Base-by-base conservation (phyloP, 2,113 vertebrate genomes). In the Ptyas mucosa region DNA sequence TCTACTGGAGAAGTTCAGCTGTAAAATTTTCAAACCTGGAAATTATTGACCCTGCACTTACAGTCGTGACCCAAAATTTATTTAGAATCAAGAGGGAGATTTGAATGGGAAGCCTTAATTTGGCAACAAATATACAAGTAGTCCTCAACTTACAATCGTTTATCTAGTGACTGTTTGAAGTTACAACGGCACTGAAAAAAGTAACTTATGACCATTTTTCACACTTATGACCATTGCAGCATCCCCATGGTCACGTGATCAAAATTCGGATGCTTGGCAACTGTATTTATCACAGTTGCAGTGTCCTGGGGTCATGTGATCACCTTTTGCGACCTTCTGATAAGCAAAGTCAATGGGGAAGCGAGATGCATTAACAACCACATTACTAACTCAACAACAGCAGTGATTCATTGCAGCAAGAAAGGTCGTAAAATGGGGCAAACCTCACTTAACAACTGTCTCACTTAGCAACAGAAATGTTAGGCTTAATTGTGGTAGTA, bases 1-100 rank as follows among this genome's bases (percentile, higher is more conserved):
- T 94, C 54, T 51, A 92, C 39, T 90, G 55, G 1, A 91, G 26
- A 85, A 95, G 57, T 43, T 91, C 85, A 91, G 0, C 75, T 96
- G 93, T 94, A 94, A 96, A 95, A 95, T 94, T 95, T 89, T 92
- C 87, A 81, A 87, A 94, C 81, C 89, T 94, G 85, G 14, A 15
- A 90, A 94, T 95, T 94, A 96, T 14, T 92, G 93, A 93, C 93
- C 94, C 96, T 75, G 92, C 53, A 92, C 94, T 89, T 89, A 91
- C 46, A 61, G 55, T n/a, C 93, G 46, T 95, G 88, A 94, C 95
- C 61, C 0, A 90, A 93, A 96, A 89, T 46, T 81, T 24, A 93
- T 96, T 95, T 91, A 86, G 64, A 97, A 93, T 89, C 91, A 94
- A 95, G 95, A 87, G 39, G 52, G 55, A 90, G 88, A 93, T 93